These are phyloP conservation scores for Trilocha varians DNA, from an alignment of 2,888 invertebrate species.

Conservation along the genomic window DNA sequence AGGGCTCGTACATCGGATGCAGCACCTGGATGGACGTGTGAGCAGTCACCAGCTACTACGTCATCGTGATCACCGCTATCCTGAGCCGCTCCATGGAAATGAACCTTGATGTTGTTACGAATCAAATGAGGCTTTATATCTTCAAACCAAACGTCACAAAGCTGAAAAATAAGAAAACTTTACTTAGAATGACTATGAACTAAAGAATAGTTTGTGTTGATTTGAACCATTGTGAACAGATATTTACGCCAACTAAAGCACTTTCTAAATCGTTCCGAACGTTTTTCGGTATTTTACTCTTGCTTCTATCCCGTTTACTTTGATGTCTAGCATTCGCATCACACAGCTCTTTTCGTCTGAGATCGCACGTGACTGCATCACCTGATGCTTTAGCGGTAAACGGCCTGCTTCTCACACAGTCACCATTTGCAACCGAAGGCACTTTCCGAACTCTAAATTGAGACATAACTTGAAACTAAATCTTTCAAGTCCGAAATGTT, in stretches of 20 bases:
- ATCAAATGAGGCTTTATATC: slow-evolving; percentile 60
- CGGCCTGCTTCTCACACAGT: slow-evolving; percentile 9
- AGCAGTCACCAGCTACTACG: slow-evolving; percentile 28
- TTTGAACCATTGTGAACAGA: slow-evolving; percentile 1
- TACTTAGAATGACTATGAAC: slow-evolving; percentile 2
- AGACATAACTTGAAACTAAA: slow-evolving; percentile 24
- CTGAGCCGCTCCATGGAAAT: slow-evolving; percentile 30
- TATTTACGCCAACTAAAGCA: slow-evolving; percentile 54
- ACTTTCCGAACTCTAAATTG: slow-evolving; percentile 26
- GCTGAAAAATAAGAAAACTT: slow-evolving; percentile 27
- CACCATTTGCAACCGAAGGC: slow-evolving; percentile 11
- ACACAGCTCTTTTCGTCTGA: slow-evolving; percentile 6
- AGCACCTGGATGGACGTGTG: slow-evolving; percentile 64
- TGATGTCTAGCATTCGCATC: slow-evolving; percentile 9
- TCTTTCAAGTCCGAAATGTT: slow-evolving; percentile 4
- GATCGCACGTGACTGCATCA: slow-evolving; percentile 14
- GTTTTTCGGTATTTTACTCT: slow-evolving; percentile 43
- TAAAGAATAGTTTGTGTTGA: slow-evolving; percentile 5
- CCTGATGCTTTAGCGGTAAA: slow-evolving; percentile 19
- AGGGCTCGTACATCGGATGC: slow-evolving; percentile 54
- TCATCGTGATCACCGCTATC: slow-evolving; percentile 30
- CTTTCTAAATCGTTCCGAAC: slow-evolving; percentile 56
- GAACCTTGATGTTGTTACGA: slow-evolving; percentile 58
- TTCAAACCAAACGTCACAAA: slow-evolving; percentile 65
- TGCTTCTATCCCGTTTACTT: slow-evolving; percentile 27